These are phyloP conservation scores for Paratilapia polleni DNA, from an alignment of 2,113 vertebrate species.

Conservation along the genomic window DNA sequence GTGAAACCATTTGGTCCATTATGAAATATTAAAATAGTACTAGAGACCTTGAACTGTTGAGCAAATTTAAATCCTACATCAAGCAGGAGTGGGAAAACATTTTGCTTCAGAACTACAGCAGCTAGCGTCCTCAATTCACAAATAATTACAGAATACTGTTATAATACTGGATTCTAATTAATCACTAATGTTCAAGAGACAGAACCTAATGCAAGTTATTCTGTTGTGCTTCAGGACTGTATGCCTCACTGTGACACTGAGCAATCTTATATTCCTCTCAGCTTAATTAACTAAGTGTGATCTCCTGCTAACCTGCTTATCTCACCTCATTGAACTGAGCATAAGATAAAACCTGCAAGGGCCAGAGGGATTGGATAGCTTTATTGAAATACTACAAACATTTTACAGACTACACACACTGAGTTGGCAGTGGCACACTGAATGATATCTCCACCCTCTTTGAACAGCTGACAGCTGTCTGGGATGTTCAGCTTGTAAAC, in stretches of 20 bases:
- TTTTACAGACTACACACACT: not conserved
- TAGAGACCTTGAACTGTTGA: too few relatives aligned
- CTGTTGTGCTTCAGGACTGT: not conserved
- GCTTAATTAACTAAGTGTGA: not conserved
- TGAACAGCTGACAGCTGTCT: not conserved
- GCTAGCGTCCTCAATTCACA: not conserved
- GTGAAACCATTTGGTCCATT: too few relatives aligned
- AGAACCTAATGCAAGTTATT: not conserved
- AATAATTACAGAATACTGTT: not conserved
- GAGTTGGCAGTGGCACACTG: not conserved
- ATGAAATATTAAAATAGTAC: too few relatives aligned
- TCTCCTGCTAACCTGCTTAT: conserved; percentile 8
- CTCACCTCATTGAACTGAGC: not conserved
- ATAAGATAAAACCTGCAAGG: not conserved
- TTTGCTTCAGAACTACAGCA: not conserved
- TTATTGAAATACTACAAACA: not conserved
- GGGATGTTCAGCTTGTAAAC: not conserved
- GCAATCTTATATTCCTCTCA: not conserved
- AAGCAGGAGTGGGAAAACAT: too few relatives aligned
- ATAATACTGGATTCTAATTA: not conserved
- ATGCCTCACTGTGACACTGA: not conserved
- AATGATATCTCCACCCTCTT: not conserved
- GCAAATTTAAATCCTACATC: not conserved
- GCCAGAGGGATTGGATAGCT: not conserved
- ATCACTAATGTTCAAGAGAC: not conserved